These are phyloP conservation scores for Scortum barcoo DNA, from an alignment of 2,113 vertebrate species.

Conservation along the genomic window DNA sequence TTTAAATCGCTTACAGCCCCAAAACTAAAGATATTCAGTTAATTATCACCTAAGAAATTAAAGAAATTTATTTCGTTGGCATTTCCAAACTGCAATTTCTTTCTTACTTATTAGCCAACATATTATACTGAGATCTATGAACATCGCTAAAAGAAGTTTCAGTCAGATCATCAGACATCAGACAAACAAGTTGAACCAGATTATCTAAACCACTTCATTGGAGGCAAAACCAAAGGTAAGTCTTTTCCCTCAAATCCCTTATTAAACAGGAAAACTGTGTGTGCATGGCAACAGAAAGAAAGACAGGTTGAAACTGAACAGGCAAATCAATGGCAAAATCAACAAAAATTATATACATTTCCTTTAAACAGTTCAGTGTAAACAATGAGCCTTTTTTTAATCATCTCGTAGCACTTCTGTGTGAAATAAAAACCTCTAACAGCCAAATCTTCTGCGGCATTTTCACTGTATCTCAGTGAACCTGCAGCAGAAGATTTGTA, in stretches of 20 bases:
- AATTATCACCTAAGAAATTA: neutral
- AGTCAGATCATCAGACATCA: no score
- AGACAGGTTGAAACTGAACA: neutral
- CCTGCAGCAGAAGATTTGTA: conserved; percentile 14
- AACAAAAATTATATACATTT: neutral
- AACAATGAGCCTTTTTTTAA: no score
- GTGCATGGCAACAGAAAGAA: neutral
- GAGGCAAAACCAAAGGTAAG: neutral
- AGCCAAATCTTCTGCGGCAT: no score
- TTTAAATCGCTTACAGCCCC: neutral
- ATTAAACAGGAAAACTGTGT: neutral
- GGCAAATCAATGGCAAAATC: neutral
- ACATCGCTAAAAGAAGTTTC: no score
- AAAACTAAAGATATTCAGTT: neutral
- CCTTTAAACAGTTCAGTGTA: neutral
- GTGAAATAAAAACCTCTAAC: neutral
- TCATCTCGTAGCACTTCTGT: neutral
- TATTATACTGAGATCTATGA: neutral
- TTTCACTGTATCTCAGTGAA: no score
- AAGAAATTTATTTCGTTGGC: neutral
- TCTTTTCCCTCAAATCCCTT: neutral
- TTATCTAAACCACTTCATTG: neutral
- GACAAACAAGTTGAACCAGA: neutral
- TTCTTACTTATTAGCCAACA: neutral
- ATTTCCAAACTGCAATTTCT: neutral